Conservation (phyloP, 2,797 vertebrate species). For the Darevskia mixta region DNA sequence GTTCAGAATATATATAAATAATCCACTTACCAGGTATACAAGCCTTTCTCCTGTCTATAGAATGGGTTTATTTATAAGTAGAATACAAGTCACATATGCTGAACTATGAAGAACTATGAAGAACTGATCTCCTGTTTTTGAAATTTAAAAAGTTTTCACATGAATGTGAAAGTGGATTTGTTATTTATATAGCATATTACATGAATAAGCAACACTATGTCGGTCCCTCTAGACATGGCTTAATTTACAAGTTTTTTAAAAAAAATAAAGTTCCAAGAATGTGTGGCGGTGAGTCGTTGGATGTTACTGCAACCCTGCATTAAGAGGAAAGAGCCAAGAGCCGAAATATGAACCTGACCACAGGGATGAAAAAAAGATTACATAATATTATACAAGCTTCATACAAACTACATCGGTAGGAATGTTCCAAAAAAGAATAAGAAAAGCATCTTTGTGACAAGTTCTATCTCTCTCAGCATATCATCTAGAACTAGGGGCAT, state of each 20-base stretch:
- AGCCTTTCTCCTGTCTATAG: not conserved
- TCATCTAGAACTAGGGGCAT: not conserved
- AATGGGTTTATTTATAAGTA: not conserved
- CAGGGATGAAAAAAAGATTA: not conserved
- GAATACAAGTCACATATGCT: not conserved
- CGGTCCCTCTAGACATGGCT: not conserved
- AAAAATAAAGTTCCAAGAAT: not conserved
- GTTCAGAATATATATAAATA: constrained; percentile 9
- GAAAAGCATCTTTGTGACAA: not conserved
- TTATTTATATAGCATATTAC: not conserved
- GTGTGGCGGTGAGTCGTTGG: too few species aligned
- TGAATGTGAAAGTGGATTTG: not conserved
- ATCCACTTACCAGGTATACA: not conserved
- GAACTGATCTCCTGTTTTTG: not conserved
- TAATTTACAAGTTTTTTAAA: not conserved
- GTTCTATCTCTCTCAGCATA: not conserved
- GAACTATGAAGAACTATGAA: not conserved
- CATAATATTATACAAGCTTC: not conserved
- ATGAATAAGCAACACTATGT: not conserved
- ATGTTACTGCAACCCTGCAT: not conserved
- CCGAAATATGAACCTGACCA: not conserved
- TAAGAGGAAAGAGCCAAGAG: not conserved
- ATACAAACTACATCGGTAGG: not conserved
- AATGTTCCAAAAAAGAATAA: not conserved
- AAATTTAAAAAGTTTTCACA: not conserved